Base-by-base conservation (phyloP, 2,888 invertebrate species). In the Poecilus cupreus region DNA sequence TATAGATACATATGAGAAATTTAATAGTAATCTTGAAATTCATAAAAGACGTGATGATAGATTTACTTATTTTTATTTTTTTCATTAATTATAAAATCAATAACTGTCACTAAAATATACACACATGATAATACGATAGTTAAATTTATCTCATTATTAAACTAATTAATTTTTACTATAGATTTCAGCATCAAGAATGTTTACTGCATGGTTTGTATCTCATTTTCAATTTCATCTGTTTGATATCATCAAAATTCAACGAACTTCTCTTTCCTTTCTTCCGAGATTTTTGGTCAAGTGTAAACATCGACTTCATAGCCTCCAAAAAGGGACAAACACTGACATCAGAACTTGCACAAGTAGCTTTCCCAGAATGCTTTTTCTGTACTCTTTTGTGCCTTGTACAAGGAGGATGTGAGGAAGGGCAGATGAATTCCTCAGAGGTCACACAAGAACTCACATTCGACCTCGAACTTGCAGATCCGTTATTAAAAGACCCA, bases 301-400 rank as follows among this genome's bases (percentile, higher is more conserved):
- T 10, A 13, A 16, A 32, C 18, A 76, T 18, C 11, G 54, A 76
- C 51, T 75, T 75, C 46, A 54, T 54, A 5, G 77, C 60, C 20
- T 77, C 60, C n/a, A 77, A 20, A 16, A 77, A 77, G 0, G 77
- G 77, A 24, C 77, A 77, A 6, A 22, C 8, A 46, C 46, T 39
- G 10, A n/a, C 43, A 43, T n/a, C 26, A 60, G 60, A 60, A 51
- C 51, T 64, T 11, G 70, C 8, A 39, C 70, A 20, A n/a, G 39
- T 22, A 20, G 16, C 6, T 8, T 20, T 16, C 16, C 70, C 20
- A 13, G 8, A 24, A 60, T 43, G 46, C 37, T 49, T 46, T n/a
- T 22, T 72, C 22, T 46, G n/a, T 11, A 16, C 64, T 46, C 22
- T 20, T 72, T n/a, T n/a, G n/a, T n/a, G n/a, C n/a, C 18, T 70